Percentiles rank a stretch among this genome's conserved stretches.
These are phyloP conservation scores for Myxocyprinus asiaticus DNA, from an alignment of 2,113 vertebrate genomes.

Conservation along the genomic window DNA sequence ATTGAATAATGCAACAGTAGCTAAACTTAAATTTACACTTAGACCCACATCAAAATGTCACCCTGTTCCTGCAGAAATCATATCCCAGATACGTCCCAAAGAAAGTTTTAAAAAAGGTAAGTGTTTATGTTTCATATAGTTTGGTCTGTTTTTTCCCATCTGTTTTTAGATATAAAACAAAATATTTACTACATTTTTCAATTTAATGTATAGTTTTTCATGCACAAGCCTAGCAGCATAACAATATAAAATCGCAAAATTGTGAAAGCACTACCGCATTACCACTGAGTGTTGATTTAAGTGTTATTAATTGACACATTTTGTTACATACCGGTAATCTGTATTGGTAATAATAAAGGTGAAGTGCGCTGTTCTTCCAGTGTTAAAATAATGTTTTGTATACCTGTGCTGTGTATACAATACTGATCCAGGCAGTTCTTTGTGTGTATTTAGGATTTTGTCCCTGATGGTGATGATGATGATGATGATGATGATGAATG, in stretches of 20 bases:
- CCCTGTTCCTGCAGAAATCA: background rate
- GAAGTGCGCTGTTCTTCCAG: too few relatives aligned
- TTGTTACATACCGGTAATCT: too few relatives aligned
- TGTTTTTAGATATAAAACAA: background rate
- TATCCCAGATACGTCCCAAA: background rate
- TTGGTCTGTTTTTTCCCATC: background rate
- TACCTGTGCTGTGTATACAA: background rate
- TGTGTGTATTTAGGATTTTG: constrained; percentile 12
- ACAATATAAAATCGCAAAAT: too few relatives aligned
- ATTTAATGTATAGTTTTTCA: too few relatives aligned
- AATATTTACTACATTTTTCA: too few relatives aligned
- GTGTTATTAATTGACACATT: too few relatives aligned
- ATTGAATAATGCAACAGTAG: background rate
- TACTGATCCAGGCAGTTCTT: background rate
- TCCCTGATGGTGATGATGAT: constrained; percentile 5
- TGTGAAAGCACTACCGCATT: too few relatives aligned
- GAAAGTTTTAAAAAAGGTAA: background rate
- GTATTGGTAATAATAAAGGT: too few relatives aligned
- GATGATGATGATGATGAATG: constrained; percentile 14
- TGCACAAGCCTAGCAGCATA: too few relatives aligned
- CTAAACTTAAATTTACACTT: background rate
- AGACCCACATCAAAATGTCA: background rate
- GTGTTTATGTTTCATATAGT: background rate
- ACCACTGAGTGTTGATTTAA: too few relatives aligned
- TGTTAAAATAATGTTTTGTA: background rate